Evolutionary conservation across 2,888 invertebrate genomes (phyloP), one percentile per base, ranked within the genome.

Genomic region (Leptinotarsa juncta): DNA sequence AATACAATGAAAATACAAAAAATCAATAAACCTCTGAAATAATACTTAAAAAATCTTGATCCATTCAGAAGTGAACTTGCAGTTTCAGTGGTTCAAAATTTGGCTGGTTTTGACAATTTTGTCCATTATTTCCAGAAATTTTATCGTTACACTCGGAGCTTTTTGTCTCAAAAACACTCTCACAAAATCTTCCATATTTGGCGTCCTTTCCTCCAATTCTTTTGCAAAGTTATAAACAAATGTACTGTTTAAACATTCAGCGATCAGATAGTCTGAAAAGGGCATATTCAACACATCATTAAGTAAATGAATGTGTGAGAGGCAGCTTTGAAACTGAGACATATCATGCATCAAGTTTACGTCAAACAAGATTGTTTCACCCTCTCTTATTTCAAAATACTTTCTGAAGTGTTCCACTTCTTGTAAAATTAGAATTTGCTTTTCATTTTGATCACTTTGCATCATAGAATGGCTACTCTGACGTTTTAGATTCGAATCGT

Each of bases 211-310:
- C 42, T 42, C 90, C 66, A 95, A 89, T 86, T 92, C 91, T 48
- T 88, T 86, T 74, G 92, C 92, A 42, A 94, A 87, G 88, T 95
- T 95, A 82, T 95, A 95, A 1, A 94, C 85, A 86, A 95, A 92
- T 0, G 94, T 93, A 0, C 95, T 95, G 86, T 94, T 93, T 79
- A 91, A 94, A 76, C 91, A 89, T 81, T 91, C 90, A 18, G 90
- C 90, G 82, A 93, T 89, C 53, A 89, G 87, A 53, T 91, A 90
- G 78, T 88, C 86, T 51, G 89, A 84, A 82, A 91, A 92, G 0
- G 93, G 93, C 73, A 86, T 89, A 71, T 90, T 88, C 69, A 95
- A 89, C 60, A 95, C 83, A 1, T 88, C 89, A 88, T 95, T 95
- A 12, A 96, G 86, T 80, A 91, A 87, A 79, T 90, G 90, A 3